phyloP scores from a whole-genome alignment of 2,113 vertebrate genomes.

The Climacteris rufus region DNA sequence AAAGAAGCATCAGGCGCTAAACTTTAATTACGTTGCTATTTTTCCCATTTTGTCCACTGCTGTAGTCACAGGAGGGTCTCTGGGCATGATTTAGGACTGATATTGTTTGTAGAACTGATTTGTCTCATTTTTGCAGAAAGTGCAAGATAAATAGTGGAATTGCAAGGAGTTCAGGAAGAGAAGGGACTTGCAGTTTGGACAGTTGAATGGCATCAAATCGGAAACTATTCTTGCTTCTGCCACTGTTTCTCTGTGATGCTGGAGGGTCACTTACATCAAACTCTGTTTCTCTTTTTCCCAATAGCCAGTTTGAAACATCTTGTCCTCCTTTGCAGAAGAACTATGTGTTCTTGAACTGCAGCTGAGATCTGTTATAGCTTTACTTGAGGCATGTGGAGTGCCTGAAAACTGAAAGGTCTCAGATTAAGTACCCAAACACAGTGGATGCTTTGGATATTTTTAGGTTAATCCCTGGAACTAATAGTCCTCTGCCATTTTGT shows the following conservation, averaged over 20 bases:
- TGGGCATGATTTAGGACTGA: not conserved
- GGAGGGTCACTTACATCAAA: not conserved
- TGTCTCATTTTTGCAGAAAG: not conserved
- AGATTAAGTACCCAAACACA: not conserved
- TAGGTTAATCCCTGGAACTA: conserved; percentile 21
- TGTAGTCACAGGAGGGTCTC: not conserved
- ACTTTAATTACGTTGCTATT: not conserved
- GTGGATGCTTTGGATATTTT: conserved; percentile 25
- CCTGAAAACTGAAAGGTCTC: not conserved
- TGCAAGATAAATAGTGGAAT: not conserved
- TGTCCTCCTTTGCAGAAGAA: not conserved
- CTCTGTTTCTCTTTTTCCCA: not conserved
- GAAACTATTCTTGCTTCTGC: not conserved
- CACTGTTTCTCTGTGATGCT: not conserved
- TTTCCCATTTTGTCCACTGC: not conserved
- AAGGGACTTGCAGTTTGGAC: not conserved
- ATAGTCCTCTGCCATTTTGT: conserved; percentile 12
- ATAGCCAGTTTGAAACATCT: not conserved
- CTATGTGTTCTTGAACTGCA: not conserved
- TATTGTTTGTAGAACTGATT: not conserved
- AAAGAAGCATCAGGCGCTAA: not conserved
- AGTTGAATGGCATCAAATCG: not conserved
- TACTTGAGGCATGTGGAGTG: not conserved
- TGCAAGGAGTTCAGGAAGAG: not conserved
- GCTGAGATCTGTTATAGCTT: not conserved